Conservation (phyloP, 1,140 invertebrate species). For the Drosophila ananassae region DNA sequence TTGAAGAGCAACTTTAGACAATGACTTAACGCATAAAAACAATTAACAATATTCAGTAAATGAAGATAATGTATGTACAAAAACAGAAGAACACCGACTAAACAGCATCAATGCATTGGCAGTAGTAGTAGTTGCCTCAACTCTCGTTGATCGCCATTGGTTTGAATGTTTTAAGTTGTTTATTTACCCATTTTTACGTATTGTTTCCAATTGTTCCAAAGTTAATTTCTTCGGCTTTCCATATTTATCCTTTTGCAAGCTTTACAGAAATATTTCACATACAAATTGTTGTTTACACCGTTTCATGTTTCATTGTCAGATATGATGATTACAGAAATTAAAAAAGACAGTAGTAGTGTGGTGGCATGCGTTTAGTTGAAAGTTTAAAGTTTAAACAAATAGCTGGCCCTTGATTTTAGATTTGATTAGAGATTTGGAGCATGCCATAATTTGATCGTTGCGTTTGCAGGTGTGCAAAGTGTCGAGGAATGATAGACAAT, state of each 20-base stretch:
- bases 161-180: conserved; percentile 23
- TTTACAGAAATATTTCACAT: conserved; percentile 87
- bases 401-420: conserved; percentile 12
- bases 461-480: conserved; percentile 50
- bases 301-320: conserved; percentile 45
- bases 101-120: conserved; percentile 53
- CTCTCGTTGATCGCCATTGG: conserved; percentile 43
- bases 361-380: conserved; percentile 35
- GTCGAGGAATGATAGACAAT: conserved; percentile 41
- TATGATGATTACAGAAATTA: conserved; percentile 34
- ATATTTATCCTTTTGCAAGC: conserved; percentile 95
- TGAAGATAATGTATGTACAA: conserved; percentile 46
- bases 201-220: conserved; percentile 93
- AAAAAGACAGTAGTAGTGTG: conserved; percentile 16
- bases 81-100: conserved; percentile 61
- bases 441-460: conserved; percentile 55
- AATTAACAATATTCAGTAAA: conserved; percentile 39
- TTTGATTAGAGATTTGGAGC: conserved; percentile 29
- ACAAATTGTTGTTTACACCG: conserved; percentile 69
- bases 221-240: conserved; percentile 94
- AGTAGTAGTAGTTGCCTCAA: conserved; percentile 38
- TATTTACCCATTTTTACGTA: conserved; percentile 93
- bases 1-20: conserved; percentile 40
- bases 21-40: conserved; percentile 48
- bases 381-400: background rate